Evolutionary conservation across 2,113 vertebrate genomes (phyloP).

Genomic region (Papio anubis): DNA sequence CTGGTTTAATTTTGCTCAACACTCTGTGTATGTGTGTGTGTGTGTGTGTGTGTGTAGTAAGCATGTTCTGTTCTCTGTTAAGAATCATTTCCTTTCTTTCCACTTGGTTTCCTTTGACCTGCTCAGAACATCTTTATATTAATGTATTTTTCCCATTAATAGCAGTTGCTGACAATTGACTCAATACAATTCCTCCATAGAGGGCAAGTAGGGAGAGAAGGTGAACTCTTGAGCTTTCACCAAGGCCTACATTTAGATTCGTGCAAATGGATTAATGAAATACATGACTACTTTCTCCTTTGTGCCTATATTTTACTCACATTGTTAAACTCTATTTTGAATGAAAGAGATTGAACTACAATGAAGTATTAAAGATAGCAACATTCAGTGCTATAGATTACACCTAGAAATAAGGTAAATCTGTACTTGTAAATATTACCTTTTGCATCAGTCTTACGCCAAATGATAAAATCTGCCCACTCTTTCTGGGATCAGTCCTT

Average conservation of each 20-base stretch:
- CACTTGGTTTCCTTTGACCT: not conserved
- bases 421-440: not conserved
- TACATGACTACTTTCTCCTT: not conserved
- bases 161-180: not conserved
- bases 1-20: not conserved
- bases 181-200: not conserved
- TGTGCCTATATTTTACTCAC: not conserved
- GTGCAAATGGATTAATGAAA: not conserved
- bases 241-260: not conserved
- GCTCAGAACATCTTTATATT: not conserved
- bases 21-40: not conserved
- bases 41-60: not conserved
- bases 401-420: not conserved
- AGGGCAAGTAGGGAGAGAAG: not conserved
- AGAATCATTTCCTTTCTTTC: not conserved
- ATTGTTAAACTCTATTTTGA: not conserved
- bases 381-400: not conserved
- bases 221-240: not conserved
- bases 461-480: not conserved
- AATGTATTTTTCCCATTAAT: not conserved
- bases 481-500: not conserved
- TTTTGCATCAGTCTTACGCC: not conserved
- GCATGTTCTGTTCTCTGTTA: not conserved
- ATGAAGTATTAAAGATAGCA: not conserved
- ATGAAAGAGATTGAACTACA: not conserved